These are phyloP conservation scores for Chymomyza caudatula DNA, from an alignment of 2,888 invertebrate genomes.

Conservation along the genomic window DNA sequence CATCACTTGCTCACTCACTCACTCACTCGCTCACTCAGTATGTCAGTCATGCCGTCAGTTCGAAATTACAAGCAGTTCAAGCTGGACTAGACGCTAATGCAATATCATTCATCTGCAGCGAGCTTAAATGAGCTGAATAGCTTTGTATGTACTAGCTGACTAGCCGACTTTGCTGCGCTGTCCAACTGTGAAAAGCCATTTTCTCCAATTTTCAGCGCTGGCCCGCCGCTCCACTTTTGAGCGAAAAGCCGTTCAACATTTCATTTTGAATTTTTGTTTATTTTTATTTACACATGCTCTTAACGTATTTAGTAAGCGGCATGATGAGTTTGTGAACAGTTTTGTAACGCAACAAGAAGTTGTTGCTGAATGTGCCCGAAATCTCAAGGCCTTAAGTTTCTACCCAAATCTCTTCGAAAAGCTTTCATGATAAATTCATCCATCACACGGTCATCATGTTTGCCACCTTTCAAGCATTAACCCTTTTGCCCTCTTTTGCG, in stretches of 20 bases:
- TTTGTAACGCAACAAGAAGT: not conserved
- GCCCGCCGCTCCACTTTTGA: not conserved
- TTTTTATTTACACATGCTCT: slow-evolving; percentile 36
- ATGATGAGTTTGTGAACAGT: not conserved
- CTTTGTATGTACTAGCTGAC: slow-evolving; percentile 8
- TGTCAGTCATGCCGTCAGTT: not conserved
- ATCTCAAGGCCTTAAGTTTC: too few relatives aligned
- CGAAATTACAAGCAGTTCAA: not conserved
- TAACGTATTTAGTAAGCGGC: slow-evolving; percentile 22
- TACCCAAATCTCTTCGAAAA: too few relatives aligned
- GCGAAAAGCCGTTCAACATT: not conserved
- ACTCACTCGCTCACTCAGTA: not conserved
- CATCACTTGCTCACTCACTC: not conserved
- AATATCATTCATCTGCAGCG: not conserved
- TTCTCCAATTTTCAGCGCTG: slow-evolving; percentile 19
- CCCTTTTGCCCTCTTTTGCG: too few relatives aligned
- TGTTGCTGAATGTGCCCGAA: too few relatives aligned
- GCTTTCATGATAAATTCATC: too few relatives aligned
- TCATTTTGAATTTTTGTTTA: not conserved
- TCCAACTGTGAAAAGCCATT: slow-evolving; percentile 42
- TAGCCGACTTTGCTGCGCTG: too few relatives aligned
- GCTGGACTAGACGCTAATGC: not conserved
- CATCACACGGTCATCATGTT: too few relatives aligned
- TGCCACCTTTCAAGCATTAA: too few relatives aligned
- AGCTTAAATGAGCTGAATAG: slow-evolving; percentile 3